These are phyloP conservation scores for Heptranchias perlo DNA, from an alignment of 2,113 vertebrate genomes.

Conservation along the genomic window DNA sequence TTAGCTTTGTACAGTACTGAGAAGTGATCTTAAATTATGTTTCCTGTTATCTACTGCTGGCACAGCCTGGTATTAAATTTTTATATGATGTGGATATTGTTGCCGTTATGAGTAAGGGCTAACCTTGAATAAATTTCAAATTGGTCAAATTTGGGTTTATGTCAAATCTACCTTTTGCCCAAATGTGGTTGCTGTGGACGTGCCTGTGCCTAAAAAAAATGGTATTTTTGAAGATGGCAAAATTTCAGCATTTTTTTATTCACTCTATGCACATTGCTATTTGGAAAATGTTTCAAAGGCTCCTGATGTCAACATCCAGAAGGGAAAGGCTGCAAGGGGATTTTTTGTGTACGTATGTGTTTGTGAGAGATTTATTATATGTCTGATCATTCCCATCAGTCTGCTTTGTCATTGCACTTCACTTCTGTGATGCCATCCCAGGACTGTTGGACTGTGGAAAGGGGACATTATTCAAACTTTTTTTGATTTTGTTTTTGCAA, in stretches of 20 bases:
- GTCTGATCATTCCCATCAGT: background rate
- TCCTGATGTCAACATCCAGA: background rate
- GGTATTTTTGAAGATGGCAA: background rate
- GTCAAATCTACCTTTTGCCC: background rate
- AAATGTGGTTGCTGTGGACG: background rate
- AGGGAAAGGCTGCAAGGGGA: background rate
- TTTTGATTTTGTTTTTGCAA: background rate
- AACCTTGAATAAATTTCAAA: background rate
- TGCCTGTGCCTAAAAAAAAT: background rate
- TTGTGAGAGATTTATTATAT: background rate
- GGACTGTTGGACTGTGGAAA: background rate
- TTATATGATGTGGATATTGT: background rate
- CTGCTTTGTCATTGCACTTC: background rate
- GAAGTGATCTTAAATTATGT: background rate
- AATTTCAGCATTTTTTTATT: background rate
- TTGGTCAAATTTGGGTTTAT: background rate
- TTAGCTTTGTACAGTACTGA: background rate
- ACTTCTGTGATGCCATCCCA: background rate
- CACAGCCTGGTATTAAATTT: background rate
- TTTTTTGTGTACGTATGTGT: background rate
- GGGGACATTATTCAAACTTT: background rate
- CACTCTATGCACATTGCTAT: background rate
- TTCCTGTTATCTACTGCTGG: background rate
- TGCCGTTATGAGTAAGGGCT: too few species aligned
- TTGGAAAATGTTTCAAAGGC: background rate